Conservation (phyloP, 2,888 invertebrate genomes). For the Ceramica pisi region DNA sequence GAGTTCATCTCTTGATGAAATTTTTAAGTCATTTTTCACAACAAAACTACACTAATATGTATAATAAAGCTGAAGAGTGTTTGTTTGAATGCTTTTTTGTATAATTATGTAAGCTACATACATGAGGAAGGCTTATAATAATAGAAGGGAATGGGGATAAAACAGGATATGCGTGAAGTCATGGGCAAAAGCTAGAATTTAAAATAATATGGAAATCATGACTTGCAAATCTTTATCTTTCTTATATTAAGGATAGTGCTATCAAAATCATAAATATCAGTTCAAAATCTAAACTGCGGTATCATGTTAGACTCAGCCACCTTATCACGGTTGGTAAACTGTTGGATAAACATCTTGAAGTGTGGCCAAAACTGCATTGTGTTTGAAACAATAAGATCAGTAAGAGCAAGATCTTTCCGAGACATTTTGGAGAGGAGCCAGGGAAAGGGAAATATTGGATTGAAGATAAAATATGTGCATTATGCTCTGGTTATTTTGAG, state of each 20-base stretch:
- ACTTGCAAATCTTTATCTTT: constrained; percentile 14
- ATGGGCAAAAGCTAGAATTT: too few relatives aligned
- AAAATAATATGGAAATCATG: constrained; percentile 10
- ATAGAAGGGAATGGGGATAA: too few relatives aligned
- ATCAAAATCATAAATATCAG: constrained; percentile 1
- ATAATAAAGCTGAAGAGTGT: too few relatives aligned
- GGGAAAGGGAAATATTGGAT: constrained; percentile 11
- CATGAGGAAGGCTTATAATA: too few relatives aligned
- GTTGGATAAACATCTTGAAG: constrained; percentile 25
- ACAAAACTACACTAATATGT: too few relatives aligned
- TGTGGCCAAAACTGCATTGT: constrained; percentile 42
- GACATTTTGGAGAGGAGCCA: constrained; percentile 50
- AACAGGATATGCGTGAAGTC: too few relatives aligned
- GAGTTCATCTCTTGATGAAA: too few relatives aligned
- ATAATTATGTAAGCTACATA: too few relatives aligned
- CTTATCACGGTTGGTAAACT: not conserved
- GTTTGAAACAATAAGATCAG: constrained; percentile 44
- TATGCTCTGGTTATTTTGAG: constrained; percentile 28
- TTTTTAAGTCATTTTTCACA: too few relatives aligned
- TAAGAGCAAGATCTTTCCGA: constrained; percentile 32
- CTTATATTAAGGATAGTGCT: not conserved
- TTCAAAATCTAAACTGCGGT: constrained; percentile 7
- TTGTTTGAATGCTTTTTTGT: too few relatives aligned
- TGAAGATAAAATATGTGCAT: constrained; percentile 30
- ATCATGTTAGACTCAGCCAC: not conserved